Base-by-base conservation (phyloP, 2,113 vertebrate genomes). In the Callipepla squamata region DNA sequence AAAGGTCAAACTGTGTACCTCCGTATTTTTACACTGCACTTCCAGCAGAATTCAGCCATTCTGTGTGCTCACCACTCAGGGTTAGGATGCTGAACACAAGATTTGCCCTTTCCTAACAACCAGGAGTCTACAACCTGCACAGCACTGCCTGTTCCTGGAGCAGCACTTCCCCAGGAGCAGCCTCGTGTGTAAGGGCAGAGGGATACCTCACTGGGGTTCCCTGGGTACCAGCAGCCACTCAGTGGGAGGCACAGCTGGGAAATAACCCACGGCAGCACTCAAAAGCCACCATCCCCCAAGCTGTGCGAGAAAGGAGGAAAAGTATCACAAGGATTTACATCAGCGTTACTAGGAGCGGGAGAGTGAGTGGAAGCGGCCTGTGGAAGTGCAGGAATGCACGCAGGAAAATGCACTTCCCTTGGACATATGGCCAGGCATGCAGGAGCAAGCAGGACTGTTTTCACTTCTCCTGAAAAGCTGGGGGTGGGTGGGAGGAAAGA, bases 101-200 rank as follows among this genome's bases (percentile, higher is more conserved):
- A 66, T 22, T 20, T 61, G 26, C 44, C 16, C 28, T 65, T 23
- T 77, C 76, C 53, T n/a, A n/a, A 75, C n/a, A 50, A 19, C 45
- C 32, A 30, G 28, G 48, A 85, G 14, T 53, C 75, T 26, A 11
- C 1, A 28, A 85, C 11, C 16, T 62, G 32, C 78, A 59, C 3
- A 58, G 78, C 70, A 77, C 15, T 1, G 2, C 34, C 50, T 53
- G 58, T 47, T 89, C 65, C 59, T 40, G 74, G 44, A 83, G 53
- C 30, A 48, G 30, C 3, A 21, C 11, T 83, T 72, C 30, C 73
- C 61, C 53, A 77, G 66, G 65, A 20, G 45, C 18, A 82, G 32
- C 0, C 6, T 63, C n/a, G 20, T 26, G 0, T 0, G 0, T 8
- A 22, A 47, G n/a, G 13, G 30, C 34, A 73, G 44, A 28, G 63